phyloP scores from a whole-genome alignment of 2,888 invertebrate species.

The Therioaphis trifolii region DNA sequence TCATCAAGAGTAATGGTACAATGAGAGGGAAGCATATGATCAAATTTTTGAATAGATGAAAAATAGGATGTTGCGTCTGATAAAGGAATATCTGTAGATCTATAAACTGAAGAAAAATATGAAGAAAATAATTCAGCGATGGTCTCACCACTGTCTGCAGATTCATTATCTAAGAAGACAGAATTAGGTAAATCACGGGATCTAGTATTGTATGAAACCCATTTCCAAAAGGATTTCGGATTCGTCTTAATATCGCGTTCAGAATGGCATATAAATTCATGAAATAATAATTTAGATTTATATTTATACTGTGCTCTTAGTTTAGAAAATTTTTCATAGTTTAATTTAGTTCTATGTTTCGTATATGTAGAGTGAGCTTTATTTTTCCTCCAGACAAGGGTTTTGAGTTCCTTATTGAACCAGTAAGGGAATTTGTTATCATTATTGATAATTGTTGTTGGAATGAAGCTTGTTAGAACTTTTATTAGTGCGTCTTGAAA shows the following conservation, averaged over 20 bases:
- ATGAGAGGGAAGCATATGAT: not conserved
- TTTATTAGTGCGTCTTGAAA: not conserved
- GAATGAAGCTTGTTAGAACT: not conserved
- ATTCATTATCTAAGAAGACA: not conserved
- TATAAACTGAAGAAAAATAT: constrained; percentile 17
- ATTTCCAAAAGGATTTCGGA: constrained; percentile 11
- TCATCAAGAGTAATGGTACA: constrained; percentile 27
- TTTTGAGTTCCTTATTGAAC: not conserved
- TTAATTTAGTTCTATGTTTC: not conserved
- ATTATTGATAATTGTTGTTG: not conserved
- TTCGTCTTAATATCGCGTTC: not conserved
- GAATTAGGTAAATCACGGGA: not conserved
- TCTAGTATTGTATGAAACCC: not conserved
- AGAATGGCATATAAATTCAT: not conserved
- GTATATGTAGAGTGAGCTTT: constrained; percentile 6
- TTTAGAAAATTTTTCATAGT: not conserved
- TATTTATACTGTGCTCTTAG: not conserved
- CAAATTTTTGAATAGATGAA: not conserved
- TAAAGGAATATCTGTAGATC: not conserved
- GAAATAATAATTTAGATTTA: constrained; percentile 6
- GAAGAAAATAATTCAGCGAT: constrained; percentile 1
- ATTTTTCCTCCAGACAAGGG: constrained; percentile 2
- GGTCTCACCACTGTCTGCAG: not conserved
- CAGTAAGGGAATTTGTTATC: not conserved
- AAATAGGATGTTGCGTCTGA: not conserved